phyloP scores from a whole-genome alignment of 2,797 vertebrate genomes.

The Oryzias sinensis region DNA sequence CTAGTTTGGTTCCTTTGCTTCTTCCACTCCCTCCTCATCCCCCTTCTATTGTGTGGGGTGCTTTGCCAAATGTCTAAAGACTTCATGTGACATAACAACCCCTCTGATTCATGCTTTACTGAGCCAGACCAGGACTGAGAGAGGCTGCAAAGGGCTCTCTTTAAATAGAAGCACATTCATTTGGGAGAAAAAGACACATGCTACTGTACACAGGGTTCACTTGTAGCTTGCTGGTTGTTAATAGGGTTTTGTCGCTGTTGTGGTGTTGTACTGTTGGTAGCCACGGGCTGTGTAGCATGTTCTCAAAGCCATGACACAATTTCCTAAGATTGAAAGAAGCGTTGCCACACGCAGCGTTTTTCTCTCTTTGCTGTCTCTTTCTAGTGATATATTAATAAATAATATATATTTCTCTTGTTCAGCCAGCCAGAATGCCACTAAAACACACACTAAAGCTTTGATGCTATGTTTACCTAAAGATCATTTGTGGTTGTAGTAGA shows the following conservation, averaged over 20 bases:
- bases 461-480: slow-evolving; percentile 74
- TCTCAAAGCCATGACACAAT: slow-evolving; percentile 79
- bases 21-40: slow-evolving; percentile 5
- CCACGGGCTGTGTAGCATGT: slow-evolving; percentile 79
- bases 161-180: slow-evolving; percentile 70
- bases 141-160: slow-evolving; percentile 57
- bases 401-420: slow-evolving; percentile 56
- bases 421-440: slow-evolving; percentile 57
- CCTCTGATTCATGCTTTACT: slow-evolving; percentile 77
- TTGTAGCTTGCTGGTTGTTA: slow-evolving; percentile 74
- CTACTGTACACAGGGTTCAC: slow-evolving; percentile 74
- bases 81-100: slow-evolving; percentile 66
- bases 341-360: slow-evolving; percentile 61
- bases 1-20: slow-evolving; percentile 43
- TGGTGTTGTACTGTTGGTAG: slow-evolving; percentile 73
- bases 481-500: slow-evolving; percentile 73
- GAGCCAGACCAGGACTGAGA: slow-evolving; percentile 76
- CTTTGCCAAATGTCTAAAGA: slow-evolving; percentile 81
- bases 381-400: slow-evolving; percentile 31
- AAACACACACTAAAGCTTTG: slow-evolving; percentile 53
- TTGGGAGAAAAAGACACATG: slow-evolving; percentile 64
- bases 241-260: slow-evolving; percentile 71
- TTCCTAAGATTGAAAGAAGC: slow-evolving; percentile 65
- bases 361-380: slow-evolving; percentile 34
- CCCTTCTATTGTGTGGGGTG: slow-evolving; percentile 55